Base-by-base conservation (phyloP, 2,888 invertebrate species). In the Athalia circularis region DNA sequence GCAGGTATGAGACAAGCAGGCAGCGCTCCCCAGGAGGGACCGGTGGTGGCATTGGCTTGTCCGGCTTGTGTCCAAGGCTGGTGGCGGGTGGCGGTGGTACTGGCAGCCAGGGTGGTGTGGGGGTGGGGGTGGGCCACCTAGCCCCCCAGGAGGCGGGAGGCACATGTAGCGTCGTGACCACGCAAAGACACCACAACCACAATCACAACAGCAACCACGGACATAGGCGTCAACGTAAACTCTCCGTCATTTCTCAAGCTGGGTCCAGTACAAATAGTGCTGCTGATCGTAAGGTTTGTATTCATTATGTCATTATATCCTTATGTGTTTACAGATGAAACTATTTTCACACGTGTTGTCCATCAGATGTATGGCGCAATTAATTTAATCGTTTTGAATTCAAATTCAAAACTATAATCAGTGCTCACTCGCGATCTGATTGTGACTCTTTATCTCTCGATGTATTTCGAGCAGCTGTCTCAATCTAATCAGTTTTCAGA, bases 1-100 rank as follows among this genome's bases (percentile, higher is more conserved):
- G n/a, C 84, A 90, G 90, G 89, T 90, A 90, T 90, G 90, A 90
- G 84, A 89, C 90, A 85, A 90, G 88, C 80, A 89, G 89, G 85
- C 90, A 90, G 82, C 87, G 88, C 81, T 85, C 89, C 83, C 87
- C 90, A 80, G 87, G 89, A 80, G 89, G 89, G 83, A 87, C 87
- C 83, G 86, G 87, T 79, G 86, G 87, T 79, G 87, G 87, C 81
- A 86, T 85, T 79, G 87, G 87, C 80, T 85, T 90, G 80, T 88
- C 89, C 76, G 89, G 88, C 82, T 85, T 90, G 84, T 89, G 90
- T 85, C 87, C 90, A 61, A 88, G 89, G 84, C 84, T 90, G 86
- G 88, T 87, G 86, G 85, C 87, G 82, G 85, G 86, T 86, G 85
- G 88, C 83, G 87, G 87, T 80, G 81, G 82, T 80, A 83, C 86